Base-by-base conservation (phyloP, 1,140 invertebrate genomes). In the Saccostrea echinata region DNA sequence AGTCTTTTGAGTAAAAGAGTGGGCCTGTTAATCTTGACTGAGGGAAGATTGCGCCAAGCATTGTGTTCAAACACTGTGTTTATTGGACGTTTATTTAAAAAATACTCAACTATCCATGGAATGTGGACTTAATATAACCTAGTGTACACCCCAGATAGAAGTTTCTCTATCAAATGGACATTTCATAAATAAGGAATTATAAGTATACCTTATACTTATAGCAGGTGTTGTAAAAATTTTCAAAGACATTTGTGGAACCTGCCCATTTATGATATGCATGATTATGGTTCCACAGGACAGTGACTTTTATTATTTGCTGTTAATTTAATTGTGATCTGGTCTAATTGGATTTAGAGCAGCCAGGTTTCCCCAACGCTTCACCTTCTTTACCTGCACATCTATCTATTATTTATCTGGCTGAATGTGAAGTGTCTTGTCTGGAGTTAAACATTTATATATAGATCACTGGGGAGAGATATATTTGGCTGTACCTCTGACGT, bases 381-480 rank as follows among this genome's bases (percentile, higher is more conserved):
- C 68, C 68, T 35, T 33, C 30, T 33, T n/a, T 76, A 76, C 68
- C 68, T 76, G 68, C 27, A 76, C 27, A 76, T 33, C 68, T 76
- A 76, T 76, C 68, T 76, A 76, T 76, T 76, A 76, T 76, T 76
- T 76, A 76, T 76, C 68, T 76, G 68, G 30, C 68, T 76, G 68
- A 76, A 76, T 76, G 68, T 76, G 68, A 76, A 76, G 68, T 76
- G 68, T 68, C 64, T 68, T 68, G 64, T 76, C 68, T 76, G 68
- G 68, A 76, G 68, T 76, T 76, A 33, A 76, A 76, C 68, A 76
- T 76, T 76, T 76, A 76, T 76, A 76, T 76, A 76, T 76, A 76
- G 68, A 76, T 76, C 68, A 76, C 68, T 30, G 27, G 16, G 27
- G 68, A 76, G 30, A 76, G 27, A 30, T 27, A 76, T 30, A 33